These are phyloP conservation scores for Macroglossus sobrinus DNA, from an alignment of 2,113 vertebrate genomes.

Conservation along the genomic window DNA sequence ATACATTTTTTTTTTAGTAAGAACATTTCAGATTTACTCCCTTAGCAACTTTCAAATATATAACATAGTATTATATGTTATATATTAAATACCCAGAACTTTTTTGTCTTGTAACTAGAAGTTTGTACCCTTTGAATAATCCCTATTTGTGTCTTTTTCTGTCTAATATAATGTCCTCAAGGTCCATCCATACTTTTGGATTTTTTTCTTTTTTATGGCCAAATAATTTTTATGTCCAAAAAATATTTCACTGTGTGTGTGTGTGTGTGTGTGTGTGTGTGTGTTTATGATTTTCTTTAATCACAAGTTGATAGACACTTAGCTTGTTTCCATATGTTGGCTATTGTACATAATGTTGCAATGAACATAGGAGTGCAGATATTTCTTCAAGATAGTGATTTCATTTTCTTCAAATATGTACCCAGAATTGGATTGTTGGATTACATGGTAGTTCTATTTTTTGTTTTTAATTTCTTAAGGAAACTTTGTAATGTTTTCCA, in stretches of 20 bases:
- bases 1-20: not conserved
- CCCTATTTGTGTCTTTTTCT: not conserved
- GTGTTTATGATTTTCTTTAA: not conserved
- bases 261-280: not conserved
- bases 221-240: not conserved
- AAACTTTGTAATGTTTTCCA: not conserved
- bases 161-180: not conserved
- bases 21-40: not conserved
- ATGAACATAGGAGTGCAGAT: not conserved
- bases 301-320: not conserved
- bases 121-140: not conserved
- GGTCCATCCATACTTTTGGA: not conserved
- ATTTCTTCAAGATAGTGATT: not conserved
- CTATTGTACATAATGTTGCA: not conserved
- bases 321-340: not conserved
- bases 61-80: not conserved
- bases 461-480: not conserved
- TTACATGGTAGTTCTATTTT: not conserved
- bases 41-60: not conserved
- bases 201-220: not conserved
- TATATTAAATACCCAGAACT: not conserved
- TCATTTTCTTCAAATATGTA: not conserved
- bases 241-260: not conserved
- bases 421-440: not conserved
- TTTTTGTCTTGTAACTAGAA: not conserved